Evolutionary conservation across 2,888 invertebrate genomes (phyloP).

Genomic region (Eilema caniola): DNA sequence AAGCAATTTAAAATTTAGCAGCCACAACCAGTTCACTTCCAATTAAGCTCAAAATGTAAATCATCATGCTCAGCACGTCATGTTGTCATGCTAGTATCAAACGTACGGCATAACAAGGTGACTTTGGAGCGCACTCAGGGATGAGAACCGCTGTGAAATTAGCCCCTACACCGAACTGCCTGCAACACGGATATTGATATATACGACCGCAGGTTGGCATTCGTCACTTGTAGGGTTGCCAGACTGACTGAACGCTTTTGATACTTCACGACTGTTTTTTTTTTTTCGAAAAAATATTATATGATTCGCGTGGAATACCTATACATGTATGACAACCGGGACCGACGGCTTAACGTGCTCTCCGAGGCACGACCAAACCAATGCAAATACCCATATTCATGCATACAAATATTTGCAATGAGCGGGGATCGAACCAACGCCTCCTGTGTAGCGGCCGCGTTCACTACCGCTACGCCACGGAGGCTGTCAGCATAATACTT

Average conservation of each 20-base stretch:
- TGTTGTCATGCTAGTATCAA: constrained; percentile 47
- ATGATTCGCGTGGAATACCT: too few relatives aligned
- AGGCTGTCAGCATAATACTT: background rate
- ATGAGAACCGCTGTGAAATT: constrained; percentile 66
- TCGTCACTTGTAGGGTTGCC: constrained; percentile 1
- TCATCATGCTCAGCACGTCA: constrained; percentile 13
- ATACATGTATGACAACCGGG: too few relatives aligned
- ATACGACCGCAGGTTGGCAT: background rate
- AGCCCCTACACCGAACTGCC: constrained; percentile 52
- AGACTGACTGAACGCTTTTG: background rate
- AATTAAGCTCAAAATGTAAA: constrained; percentile 41
- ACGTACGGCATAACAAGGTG: constrained; percentile 51
- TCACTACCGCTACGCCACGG: too few relatives aligned
- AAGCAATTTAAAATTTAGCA: background rate
- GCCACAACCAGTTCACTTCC: constrained; percentile 24
- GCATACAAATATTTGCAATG: too few relatives aligned
- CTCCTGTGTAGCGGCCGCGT: too few relatives aligned
- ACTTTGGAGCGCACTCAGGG: constrained; percentile 58
- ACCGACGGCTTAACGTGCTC: too few relatives aligned
- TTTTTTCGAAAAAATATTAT: background rate
- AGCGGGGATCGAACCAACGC: too few relatives aligned
- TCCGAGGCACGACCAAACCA: too few relatives aligned
- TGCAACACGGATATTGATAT: constrained; percentile 17
- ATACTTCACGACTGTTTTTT: background rate
- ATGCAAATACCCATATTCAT: too few relatives aligned